Base-by-base conservation (phyloP, 2,888 invertebrate genomes). In the Noctua pronuba region DNA sequence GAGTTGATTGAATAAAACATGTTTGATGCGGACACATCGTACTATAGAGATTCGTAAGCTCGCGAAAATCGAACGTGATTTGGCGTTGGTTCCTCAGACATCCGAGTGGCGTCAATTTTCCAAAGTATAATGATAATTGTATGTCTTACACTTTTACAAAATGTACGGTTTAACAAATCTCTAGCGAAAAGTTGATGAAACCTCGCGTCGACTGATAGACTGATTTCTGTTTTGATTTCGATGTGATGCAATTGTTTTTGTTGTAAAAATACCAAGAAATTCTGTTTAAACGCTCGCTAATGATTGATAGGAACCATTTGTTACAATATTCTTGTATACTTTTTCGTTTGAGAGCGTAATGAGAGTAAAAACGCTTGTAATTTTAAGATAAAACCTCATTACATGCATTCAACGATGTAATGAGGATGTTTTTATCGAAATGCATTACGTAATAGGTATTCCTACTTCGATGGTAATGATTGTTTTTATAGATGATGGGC, bases 241-340 rank as follows among this genome's bases (percentile, higher is more conserved):
- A 72, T 85, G 79, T 84, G 84, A 86, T 88, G 83, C 78, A 84
- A 86, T 74, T 85, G 87, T 88, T 87, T 85, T 83, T 82, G 86
- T 82, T 86, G 85, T 83, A 81, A 87, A 88, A 88, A 88, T 88
- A 88, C 71, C 77, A 49, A 75, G 86, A 83, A 87, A 75, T 69
- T 76, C 68, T 73, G 82, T 82, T 78, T 70, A 73, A 75, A 77
- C 72, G 64, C 66, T 28, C 10, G 60, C 77, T 76, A 87, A 75
- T 87, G 88, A 88, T 88, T 86, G 88, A 88, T 79, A 74, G 67
- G 41, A 79, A 88, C 69, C 86, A 83, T 88, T 88, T 85, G 81
- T 84, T 88, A 75, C 41, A 83, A 82, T 87, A 82, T 85, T 80
- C 80, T 64, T 85, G 85, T 83, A 73, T 76, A 74, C 80, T 82